Conservation (phyloP, 2,888 invertebrate species). For the Harpalus rufipes region DNA sequence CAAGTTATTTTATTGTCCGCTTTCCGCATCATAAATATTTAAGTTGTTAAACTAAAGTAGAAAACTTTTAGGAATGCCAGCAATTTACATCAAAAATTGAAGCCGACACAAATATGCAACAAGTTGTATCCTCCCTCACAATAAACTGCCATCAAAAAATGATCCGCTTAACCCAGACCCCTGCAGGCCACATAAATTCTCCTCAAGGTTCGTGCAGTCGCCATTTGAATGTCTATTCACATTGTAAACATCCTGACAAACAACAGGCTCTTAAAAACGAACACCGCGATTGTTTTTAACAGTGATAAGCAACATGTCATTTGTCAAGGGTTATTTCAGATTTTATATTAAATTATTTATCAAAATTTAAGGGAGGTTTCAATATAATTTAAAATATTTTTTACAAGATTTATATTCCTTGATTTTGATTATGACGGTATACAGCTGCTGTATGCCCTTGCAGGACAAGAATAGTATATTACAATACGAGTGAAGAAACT, state of each 20-base stretch:
- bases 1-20: conserved; percentile 14
- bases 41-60: conserved; percentile 34
- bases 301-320: too few species aligned
- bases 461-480: too few species aligned
- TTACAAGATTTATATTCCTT: too few species aligned
- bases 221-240: conserved; percentile 7
- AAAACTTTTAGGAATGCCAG: conserved; percentile 37
- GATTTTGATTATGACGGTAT: too few species aligned
- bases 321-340: too few species aligned
- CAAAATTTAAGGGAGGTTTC: too few species aligned
- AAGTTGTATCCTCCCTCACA: conserved; percentile 36
- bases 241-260: not conserved
- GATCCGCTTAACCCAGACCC: conserved; percentile 41
- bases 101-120: conserved; percentile 47
- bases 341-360: too few species aligned
- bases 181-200: conserved; percentile 28
- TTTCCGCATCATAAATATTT: conserved; percentile 31
- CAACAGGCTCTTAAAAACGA: not conserved
- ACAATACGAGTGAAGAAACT: too few species aligned
- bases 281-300: too few species aligned
- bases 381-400: too few species aligned
- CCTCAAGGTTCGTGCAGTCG: conserved; percentile 13
- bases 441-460: too few species aligned
- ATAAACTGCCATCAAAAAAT: conserved; percentile 56
- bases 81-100: conserved; percentile 46